A percentile compares a stretch with the other conserved stretches of the same genome.
Evolutionary conservation across 1,140 invertebrate genomes (phyloP).

Genomic region (Halictus rubicundus): DNA sequence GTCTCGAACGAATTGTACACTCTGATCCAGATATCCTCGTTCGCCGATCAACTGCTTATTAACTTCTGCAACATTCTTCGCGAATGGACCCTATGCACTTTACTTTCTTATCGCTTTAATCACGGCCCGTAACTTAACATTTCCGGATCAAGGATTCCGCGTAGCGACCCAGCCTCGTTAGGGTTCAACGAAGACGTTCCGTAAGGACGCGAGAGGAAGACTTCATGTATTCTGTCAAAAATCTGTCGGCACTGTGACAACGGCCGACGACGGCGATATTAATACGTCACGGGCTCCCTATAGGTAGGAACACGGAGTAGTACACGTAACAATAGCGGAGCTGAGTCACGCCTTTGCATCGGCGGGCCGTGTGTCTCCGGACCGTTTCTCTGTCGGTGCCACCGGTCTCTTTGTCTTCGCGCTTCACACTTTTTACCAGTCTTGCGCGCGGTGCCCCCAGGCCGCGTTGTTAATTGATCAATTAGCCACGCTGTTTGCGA

Average conservation of each 20-base stretch:
- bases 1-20: no score
- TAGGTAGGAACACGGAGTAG: slow-evolving; percentile 1
- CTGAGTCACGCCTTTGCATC: slow-evolving; percentile 38
- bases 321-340: slow-evolving; percentile 37
- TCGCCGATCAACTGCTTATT: no score
- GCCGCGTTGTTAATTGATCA: not conserved
- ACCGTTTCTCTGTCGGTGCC: slow-evolving; percentile 5
- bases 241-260: not conserved
- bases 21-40: no score
- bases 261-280: not conserved
- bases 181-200: no score
- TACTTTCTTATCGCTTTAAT: no score
- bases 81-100: no score
- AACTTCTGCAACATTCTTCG: no score
- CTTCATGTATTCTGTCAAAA: not conserved
- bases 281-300: slow-evolving; percentile 19
- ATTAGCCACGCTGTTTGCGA: not conserved
- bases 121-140: no score
- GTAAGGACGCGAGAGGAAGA: no score
- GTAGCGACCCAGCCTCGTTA: no score
- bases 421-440: not conserved
- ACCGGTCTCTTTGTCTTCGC: slow-evolving; percentile 7
- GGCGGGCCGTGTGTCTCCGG: not conserved
- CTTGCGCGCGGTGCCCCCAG: not conserved
- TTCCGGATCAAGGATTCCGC: no score